Base-by-base conservation (phyloP, 2,113 vertebrate genomes). In the Notiomystis cincta region DNA sequence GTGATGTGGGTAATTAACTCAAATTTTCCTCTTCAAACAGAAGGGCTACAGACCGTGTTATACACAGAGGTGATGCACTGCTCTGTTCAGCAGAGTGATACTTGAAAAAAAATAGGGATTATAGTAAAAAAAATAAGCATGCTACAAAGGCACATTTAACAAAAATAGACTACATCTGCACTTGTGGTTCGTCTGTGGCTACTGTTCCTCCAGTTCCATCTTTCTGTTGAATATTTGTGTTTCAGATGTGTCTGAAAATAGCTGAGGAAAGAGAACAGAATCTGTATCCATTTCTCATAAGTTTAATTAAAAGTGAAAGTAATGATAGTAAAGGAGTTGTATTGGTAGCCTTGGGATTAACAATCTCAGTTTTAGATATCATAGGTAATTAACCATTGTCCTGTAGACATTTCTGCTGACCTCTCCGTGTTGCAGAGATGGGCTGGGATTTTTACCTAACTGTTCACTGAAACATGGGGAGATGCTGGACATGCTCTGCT, bases 111-210 rank as follows among this genome's bases (percentile, higher is more conserved):
- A 35, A 9, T 5, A 28, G 2, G 15, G 24, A 56, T 76, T 78
- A 13, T 48, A 50, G 78, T 0, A 2, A 50, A 45, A 75, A 69
- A n/a, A n/a, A n/a, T n/a, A n/a, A 77, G 38, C 5, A 0, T 4
- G 23, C 42, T 87, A 54, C 27, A 75, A 89, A 70, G 79, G 27
- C 69, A 35, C 19, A 28, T 45, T 61, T 81, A 83, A 51, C 44
- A 81, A 90, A 95, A 93, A 80, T 13, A 95, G 77, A 25, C 50
- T 42, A 15, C 67, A 77, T 95, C 88, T 95, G 79, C 40, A 40
- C 60, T 91, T 88, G 85, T 62, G 96, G 82, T 88, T 96, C 77
- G 11, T 93, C 81, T 95, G 85, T 95, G 89, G 84, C 89, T 97
- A 91, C 72, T 1, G 54, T 90, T 92, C 75, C 10, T 80, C 37